Conservation (phyloP, 2,797 vertebrate genomes). For the Diplodus sargus region DNA sequence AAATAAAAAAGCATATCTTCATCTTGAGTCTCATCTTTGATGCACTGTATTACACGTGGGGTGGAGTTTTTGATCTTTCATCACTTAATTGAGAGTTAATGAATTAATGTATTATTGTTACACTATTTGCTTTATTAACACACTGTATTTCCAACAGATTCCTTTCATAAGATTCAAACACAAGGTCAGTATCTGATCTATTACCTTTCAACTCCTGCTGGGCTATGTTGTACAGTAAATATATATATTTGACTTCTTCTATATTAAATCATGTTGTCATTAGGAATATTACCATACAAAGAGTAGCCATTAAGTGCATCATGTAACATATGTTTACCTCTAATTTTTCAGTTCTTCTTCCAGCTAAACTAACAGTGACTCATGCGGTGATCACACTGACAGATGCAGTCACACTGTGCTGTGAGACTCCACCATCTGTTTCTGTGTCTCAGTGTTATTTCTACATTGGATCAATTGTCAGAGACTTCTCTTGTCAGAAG, state of each 20-base stretch:
- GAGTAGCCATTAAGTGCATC: background rate
- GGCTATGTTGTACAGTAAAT: background rate
- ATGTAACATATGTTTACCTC: background rate
- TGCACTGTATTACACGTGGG: background rate
- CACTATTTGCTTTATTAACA: rapidly evolving
- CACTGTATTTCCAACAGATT: constrained; percentile 1
- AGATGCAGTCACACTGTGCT: background rate
- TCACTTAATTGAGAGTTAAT: background rate
- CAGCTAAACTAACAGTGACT: background rate
- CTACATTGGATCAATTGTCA: rapidly evolving
- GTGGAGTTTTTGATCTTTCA: background rate
- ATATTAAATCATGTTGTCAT: background rate
- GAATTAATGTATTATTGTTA: background rate
- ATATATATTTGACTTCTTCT: too few relatives aligned
- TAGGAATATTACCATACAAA: background rate
- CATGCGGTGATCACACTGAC: background rate
- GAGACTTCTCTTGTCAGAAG: background rate
- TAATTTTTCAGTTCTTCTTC: background rate
- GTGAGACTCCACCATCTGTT: background rate
- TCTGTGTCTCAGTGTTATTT: background rate
- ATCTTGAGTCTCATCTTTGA: background rate
- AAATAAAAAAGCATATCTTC: background rate
- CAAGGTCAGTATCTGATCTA: constrained; percentile 7
- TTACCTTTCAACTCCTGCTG: background rate
- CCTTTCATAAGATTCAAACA: background rate